phyloP scores from a whole-genome alignment of 2,888 invertebrate genomes.

The Pristionchus arcanus region DNA sequence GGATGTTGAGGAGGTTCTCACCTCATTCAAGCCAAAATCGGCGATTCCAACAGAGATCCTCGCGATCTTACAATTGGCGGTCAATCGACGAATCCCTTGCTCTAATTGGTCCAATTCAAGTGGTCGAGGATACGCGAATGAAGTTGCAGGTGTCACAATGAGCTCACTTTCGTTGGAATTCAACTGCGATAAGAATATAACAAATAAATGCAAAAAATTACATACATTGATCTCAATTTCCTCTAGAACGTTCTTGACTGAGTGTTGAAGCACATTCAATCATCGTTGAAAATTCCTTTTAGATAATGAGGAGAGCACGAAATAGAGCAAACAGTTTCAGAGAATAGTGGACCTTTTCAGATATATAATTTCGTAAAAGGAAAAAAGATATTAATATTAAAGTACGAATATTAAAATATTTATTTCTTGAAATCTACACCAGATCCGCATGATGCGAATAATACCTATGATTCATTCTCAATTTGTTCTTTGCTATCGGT shows the following conservation, averaged over 20 bases:
- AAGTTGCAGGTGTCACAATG: neutral
- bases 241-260: neutral
- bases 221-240: neutral
- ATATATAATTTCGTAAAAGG: too few relatives aligned
- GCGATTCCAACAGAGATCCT: neutral
- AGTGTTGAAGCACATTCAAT: neutral
- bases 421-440: too few relatives aligned
- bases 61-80: neutral
- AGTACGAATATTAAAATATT: too few relatives aligned
- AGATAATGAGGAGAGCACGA: too few relatives aligned
- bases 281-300: too few relatives aligned
- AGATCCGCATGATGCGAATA: too few relatives aligned
- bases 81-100: neutral
- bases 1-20: too few relatives aligned
- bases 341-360: too few relatives aligned
- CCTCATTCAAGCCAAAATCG: neutral
- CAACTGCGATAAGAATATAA: neutral
- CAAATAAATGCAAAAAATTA: too few relatives aligned
- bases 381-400: too few relatives aligned
- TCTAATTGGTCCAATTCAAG: constrained; percentile 14
- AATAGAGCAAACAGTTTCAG: too few relatives aligned
- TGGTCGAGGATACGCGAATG: neutral
- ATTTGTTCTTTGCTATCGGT: neutral
- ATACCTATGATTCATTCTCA: neutral
- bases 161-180: neutral